Evolutionary conservation across 2,888 invertebrate genomes (phyloP).

Genomic region (Chloroclysta siterata): DNA sequence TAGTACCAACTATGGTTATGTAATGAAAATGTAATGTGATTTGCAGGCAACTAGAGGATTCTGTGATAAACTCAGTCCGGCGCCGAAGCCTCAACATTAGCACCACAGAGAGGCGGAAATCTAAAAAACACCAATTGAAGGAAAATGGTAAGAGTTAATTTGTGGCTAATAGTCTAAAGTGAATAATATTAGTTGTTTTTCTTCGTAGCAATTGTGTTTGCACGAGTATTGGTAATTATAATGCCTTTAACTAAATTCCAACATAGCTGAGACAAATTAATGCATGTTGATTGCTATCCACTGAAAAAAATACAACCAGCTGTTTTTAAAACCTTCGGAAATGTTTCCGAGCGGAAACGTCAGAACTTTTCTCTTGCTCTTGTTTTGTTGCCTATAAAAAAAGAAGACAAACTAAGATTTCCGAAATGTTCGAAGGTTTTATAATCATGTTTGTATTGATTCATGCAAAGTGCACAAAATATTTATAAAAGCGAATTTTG

Average conservation of each 20-base stretch:
- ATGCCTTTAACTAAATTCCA: background rate
- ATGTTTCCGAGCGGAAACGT: too few species aligned
- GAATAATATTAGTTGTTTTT: slow-evolving; percentile 30
- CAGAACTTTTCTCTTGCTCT: too few species aligned
- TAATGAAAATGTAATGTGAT: slow-evolving; percentile 43
- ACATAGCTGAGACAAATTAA: background rate
- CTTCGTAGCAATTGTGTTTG: slow-evolving; percentile 25
- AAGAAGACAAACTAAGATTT: too few species aligned
- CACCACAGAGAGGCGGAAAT: slow-evolving; percentile 90
- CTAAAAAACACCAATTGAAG: slow-evolving; percentile 82
- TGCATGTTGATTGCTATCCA: background rate
- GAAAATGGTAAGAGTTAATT: slow-evolving; percentile 88
- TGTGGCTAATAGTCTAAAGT: background rate
- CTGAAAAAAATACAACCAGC: background rate
- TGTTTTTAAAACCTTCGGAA: too few species aligned
- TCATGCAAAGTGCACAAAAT: too few species aligned
- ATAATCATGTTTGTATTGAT: too few species aligned
- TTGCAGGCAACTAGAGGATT: slow-evolving; percentile 87
- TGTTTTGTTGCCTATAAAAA: too few species aligned
- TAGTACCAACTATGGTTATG: background rate
- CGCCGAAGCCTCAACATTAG: slow-evolving; percentile 75
- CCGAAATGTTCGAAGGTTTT: too few species aligned
- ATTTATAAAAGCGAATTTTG: too few species aligned
- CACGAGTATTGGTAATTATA: slow-evolving; percentile 17
- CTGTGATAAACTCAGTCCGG: slow-evolving; percentile 89